Evolutionary conservation across 2,797 vertebrate genomes (phyloP).

Genomic region (Garrulus glandarius): DNA sequence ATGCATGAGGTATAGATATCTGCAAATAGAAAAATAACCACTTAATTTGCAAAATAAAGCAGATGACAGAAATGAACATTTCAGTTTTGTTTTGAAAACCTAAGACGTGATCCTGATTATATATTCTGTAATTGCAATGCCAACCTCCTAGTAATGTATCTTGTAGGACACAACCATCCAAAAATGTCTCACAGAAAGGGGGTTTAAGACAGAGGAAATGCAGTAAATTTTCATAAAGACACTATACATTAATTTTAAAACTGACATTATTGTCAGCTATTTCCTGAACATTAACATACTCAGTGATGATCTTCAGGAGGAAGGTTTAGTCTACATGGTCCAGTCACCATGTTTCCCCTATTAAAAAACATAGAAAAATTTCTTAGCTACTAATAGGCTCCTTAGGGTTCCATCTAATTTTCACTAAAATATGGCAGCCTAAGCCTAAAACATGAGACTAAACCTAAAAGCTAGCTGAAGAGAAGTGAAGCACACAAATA

Average conservation of each 20-base stretch:
- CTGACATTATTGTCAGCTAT: not conserved
- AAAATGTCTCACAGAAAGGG: not conserved
- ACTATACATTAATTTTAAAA: not conserved
- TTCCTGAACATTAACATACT: not conserved
- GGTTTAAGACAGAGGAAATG: not conserved
- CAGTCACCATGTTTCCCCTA: not conserved
- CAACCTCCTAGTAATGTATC: not conserved
- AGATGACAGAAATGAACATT: not conserved
- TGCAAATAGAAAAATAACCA: not conserved
- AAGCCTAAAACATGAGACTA: not conserved
- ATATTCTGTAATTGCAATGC: not conserved
- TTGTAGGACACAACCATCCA: not conserved
- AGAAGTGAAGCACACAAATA: not conserved
- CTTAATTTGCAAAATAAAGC: slow-evolving; percentile 5
- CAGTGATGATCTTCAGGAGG: not conserved
- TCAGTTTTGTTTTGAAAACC: not conserved
- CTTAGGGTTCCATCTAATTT: not conserved
- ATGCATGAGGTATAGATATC: not conserved
- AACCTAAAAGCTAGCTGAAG: not conserved
- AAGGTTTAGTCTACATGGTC: not conserved
- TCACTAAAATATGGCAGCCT: not conserved
- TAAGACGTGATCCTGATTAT: not conserved
- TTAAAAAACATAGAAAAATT: not conserved
- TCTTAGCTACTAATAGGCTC: not conserved
- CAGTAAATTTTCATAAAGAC: not conserved